phyloP scores from a whole-genome alignment of 2,113 vertebrate species.

The Gymnorhina tibicen region DNA sequence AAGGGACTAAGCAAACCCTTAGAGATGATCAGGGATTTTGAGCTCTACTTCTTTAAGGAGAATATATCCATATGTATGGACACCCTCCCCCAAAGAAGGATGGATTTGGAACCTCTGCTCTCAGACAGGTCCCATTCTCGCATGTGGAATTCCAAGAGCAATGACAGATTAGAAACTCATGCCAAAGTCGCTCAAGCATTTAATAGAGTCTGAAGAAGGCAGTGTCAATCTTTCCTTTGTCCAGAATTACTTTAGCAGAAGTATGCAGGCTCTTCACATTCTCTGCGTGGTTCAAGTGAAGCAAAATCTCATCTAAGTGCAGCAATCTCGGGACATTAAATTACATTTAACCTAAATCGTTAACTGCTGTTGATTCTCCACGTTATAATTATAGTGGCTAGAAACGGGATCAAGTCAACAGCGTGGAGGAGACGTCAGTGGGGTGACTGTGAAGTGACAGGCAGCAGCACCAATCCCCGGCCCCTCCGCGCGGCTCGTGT shows the following conservation, averaged over 20 bases:
- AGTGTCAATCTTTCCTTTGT: conserved; percentile 37
- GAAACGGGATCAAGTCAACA: conserved; percentile 11
- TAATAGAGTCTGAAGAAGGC: conserved; percentile 28
- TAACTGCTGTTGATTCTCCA: conserved; percentile 35
- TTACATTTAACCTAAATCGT: conserved; percentile 20
- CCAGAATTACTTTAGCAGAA: conserved; percentile 35
- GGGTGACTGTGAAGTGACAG: conserved; percentile 46
- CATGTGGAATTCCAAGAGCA: conserved; percentile 9
- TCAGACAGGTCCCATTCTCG: not conserved
- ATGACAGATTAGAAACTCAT: conserved; percentile 30
- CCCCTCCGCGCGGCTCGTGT: not conserved
- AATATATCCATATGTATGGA: not conserved
- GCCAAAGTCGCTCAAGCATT: conserved; percentile 8
- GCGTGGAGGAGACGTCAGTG: conserved; percentile 17
- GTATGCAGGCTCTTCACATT: not conserved
- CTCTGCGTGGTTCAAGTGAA: not conserved
- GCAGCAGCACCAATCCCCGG: not conserved
- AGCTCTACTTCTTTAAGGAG: not conserved
- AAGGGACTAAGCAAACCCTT: not conserved
- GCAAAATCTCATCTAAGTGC: not conserved
- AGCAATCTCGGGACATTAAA: not conserved
- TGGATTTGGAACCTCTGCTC: conserved; percentile 2
- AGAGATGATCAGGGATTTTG: not conserved
- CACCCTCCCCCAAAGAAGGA: not conserved
- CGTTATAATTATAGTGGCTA: conserved; percentile 16